Evolutionary conservation across 2,113 vertebrate genomes (phyloP), one percentile per base, ranked within the genome.

Genomic region (Heptranchias perlo): DNA sequence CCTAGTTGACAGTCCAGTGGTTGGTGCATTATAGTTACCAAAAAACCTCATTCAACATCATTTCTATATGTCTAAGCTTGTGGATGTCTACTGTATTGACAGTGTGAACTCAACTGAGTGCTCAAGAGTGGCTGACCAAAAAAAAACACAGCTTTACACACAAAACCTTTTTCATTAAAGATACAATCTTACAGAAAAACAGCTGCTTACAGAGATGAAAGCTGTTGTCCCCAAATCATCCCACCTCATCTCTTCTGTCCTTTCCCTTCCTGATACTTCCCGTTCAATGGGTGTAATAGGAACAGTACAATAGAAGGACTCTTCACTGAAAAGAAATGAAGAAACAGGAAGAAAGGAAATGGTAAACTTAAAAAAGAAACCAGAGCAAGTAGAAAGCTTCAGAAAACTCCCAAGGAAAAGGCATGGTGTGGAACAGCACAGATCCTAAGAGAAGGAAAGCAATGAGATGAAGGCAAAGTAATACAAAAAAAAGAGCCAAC

Each of bases 231-330:
- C 96, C 44, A 86, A 54, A 61, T 96, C 47, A 97, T 97, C 97
- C 97, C 97, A 98, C 97, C 98, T 98, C 97, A 98, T 98, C 98
- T 99, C 98, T 98, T 98, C 98, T 97, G 97, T 97, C 97, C 97
- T 98, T 97, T 98, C 98, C 98, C 98, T 97, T 97, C 97, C 97
- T 97, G 98, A 98, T 98, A 98, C 97, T 97, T 98, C 98, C 98
- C 98, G 98, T 97, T 98, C 98, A 98, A 98, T 98, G 97, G 98
- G 98, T 98, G 98, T 99, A 98, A 99, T 98, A 97, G 98, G 98
- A 98, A 98, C 97, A 97, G 98, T 98, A 98, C 98, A 98, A 98
- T 98, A 98, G 98, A 98, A 99, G 97, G 98, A 98, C 97, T 98
- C 98, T 97, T 98, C 98, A 98, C 98, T 98, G 98, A 97, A 98